phyloP scores from a whole-genome alignment of 2,113 vertebrate species.

The Fulmarus glacialis region DNA sequence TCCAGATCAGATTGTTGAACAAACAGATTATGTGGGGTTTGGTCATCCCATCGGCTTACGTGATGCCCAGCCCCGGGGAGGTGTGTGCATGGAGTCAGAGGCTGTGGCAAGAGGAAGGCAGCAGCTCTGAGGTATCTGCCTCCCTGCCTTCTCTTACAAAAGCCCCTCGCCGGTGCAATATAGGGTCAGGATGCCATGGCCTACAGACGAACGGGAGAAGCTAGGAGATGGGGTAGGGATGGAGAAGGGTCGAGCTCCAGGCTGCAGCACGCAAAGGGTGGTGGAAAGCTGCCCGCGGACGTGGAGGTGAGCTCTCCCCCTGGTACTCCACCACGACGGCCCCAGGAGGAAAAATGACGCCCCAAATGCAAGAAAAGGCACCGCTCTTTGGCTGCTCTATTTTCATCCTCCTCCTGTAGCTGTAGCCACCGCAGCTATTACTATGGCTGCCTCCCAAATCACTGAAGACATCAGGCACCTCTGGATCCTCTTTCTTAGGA shows the following conservation, averaged over 20 bases:
- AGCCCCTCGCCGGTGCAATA: not conserved
- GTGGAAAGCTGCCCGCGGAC: not conserved
- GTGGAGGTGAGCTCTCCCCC: not conserved
- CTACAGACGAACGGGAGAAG: not conserved
- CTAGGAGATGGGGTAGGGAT: not conserved
- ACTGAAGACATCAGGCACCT: not conserved
- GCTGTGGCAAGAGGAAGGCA: not conserved
- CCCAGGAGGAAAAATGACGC: not conserved
- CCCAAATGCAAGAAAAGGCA: not conserved
- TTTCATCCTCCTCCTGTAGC: not conserved
- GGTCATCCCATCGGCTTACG: rapidly evolving
- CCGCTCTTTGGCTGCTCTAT: not conserved
- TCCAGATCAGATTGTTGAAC: not conserved
- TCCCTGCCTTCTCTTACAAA: not conserved
- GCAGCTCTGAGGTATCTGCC: not conserved
- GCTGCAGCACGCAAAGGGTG: not conserved
- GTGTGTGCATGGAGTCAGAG: not conserved
- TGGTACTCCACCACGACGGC: not conserved
- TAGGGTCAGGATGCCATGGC: not conserved
- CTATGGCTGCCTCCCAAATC: not conserved
- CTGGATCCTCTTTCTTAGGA: not conserved
- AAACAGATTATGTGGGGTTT: not conserved
- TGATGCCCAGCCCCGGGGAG: not conserved
- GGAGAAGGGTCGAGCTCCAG: not conserved
- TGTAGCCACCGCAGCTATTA: not conserved